Evolutionary conservation across 2,888 invertebrate genomes (phyloP).

Genomic region (Caenorhabditis sp.): DNA sequence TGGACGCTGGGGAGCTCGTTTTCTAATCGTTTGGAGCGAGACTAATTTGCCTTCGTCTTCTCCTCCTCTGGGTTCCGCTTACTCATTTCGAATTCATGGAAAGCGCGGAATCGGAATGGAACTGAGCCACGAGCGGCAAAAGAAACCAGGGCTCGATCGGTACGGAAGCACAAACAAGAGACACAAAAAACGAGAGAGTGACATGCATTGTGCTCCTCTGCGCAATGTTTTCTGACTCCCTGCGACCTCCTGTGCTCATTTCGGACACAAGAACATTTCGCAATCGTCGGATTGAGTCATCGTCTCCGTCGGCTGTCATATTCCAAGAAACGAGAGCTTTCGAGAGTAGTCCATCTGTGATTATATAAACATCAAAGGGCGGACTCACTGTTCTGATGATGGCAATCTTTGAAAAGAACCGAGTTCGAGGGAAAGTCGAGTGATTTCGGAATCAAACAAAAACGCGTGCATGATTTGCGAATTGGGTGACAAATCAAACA

Average conservation of each 20-base stretch:
- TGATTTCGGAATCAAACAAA: conserved; percentile 29
- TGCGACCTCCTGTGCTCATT: conserved; percentile 19
- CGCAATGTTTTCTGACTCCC: conserved; percentile 20
- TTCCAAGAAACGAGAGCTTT: conserved; percentile 10
- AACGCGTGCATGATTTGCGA: conserved; percentile 20
- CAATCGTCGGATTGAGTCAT: conserved; percentile 15
- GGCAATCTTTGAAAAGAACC: not conserved
- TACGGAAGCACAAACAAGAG: conserved; percentile 31
- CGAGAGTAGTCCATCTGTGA: not conserved
- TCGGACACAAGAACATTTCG: conserved; percentile 8
- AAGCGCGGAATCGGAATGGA: conserved; percentile 4
- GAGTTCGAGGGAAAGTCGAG: conserved; percentile 11
- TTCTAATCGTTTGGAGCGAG: conserved; percentile 45
- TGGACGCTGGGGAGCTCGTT: conserved; percentile 38
- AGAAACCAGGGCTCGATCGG: not conserved
- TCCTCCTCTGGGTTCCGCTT: not conserved
- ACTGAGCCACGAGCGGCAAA: not conserved
- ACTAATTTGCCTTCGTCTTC: conserved; percentile 47
- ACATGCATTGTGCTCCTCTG: conserved; percentile 12
- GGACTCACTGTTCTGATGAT: not conserved
- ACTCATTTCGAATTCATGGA: conserved; percentile 56
- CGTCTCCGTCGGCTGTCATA: not conserved
- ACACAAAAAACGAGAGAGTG: conserved; percentile 21
- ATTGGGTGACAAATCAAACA: conserved; percentile 46
- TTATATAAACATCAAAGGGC: conserved; percentile 4